A percentile compares a stretch with the other conserved stretches of the same genome.
Evolutionary conservation across 2,113 vertebrate species (phyloP).

Genomic region (Takifugu flavidus): DNA sequence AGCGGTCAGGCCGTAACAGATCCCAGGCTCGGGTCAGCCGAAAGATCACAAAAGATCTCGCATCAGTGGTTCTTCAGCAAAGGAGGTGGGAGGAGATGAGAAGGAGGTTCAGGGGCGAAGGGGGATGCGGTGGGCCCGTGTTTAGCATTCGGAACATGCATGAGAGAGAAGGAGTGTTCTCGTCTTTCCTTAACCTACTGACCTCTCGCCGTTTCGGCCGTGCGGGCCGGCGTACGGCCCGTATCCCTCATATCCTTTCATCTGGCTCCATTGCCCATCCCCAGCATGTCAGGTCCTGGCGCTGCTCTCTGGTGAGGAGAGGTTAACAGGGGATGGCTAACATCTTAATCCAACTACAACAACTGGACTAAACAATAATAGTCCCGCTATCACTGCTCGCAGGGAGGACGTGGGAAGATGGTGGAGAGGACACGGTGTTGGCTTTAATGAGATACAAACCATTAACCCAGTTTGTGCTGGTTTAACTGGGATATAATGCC

Average conservation of each 20-base stretch:
- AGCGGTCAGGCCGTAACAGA: conserved; percentile 68
- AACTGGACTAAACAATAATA: conserved; percentile 53
- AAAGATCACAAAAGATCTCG: conserved; percentile 62
- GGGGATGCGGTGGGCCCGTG: conserved; percentile 31
- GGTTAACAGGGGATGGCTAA: conserved; percentile 64
- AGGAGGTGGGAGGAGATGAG: conserved; percentile 41
- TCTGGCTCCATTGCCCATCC: conserved; percentile 40
- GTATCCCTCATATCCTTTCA: conserved; percentile 44
- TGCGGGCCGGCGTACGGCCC: conserved; percentile 27
- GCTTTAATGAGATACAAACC: conserved; percentile 33
- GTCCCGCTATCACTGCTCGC: conserved; percentile 39
- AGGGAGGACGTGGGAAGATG: conserved; percentile 28
- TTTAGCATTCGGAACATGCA: conserved; percentile 51
- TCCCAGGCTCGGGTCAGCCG: conserved; percentile 52
- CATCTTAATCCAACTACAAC: conserved; percentile 75
- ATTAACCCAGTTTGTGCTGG: conserved; percentile 19
- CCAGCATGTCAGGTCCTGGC: conserved; percentile 40
- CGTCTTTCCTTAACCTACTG: conserved; percentile 47
- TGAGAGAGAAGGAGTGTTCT: conserved; percentile 23
- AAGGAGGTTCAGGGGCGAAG: conserved; percentile 34
- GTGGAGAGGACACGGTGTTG: conserved; percentile 5
- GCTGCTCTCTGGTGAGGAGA: conserved; percentile 41
- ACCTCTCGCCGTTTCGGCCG: conserved; percentile 29
- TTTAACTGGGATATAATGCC: conserved; percentile 13
- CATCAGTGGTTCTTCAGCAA: conserved; percentile 60